Evolutionary conservation across 2,797 vertebrate genomes (phyloP), one percentile per base, ranked within the genome.

Genomic region (Sus cebifrons): DNA sequence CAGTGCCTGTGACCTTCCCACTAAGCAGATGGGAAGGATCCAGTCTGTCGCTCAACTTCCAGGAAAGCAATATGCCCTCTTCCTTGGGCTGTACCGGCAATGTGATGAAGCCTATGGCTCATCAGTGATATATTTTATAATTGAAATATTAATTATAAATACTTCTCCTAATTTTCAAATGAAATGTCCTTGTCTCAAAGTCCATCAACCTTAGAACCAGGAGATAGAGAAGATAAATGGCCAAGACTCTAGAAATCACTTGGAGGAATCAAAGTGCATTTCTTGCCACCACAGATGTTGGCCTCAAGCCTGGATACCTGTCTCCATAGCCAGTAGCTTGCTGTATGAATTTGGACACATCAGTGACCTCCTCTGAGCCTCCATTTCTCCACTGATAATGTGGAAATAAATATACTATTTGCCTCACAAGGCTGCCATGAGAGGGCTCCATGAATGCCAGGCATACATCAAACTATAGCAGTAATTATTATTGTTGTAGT

Each of bases 71-170:
- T 0, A 2, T 20, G 40, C 18, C 44, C 86, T 81, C 27, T 94
- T 54, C 36, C 62, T 29, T 10, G 18, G 36, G n/a, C 32, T 86
- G 25, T 68, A 65, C 49, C 25, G 2, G 36, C 16, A 15, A 0
- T 36, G 27, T 49, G 75, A 82, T 77, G 40, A 81, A 89, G 52
- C 36, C 10, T 14, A 21, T 21, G 14, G n/a, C 27, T 54, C 70
- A 78, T 87, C 44, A 25, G 2, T 58, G 52, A 18, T 58, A 44
- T 16, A 36, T 58, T 90, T 75, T 74, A 56, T 86, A 87, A 95
- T 44, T 88, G 23, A 96, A 93, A 73, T 93, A 62, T 91, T 94
- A 89, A 93, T 93, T 93, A 96, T 85, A 88, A 92, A 83, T 86
- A 94, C 67, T 81, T 91, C 73, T 96, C 36, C 62, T 85, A 68